Evolutionary conservation across 30 jellyfish, hydroid and myxozoan genomes (phyloP).

Genomic region (Catostylus mosaicus): DNA sequence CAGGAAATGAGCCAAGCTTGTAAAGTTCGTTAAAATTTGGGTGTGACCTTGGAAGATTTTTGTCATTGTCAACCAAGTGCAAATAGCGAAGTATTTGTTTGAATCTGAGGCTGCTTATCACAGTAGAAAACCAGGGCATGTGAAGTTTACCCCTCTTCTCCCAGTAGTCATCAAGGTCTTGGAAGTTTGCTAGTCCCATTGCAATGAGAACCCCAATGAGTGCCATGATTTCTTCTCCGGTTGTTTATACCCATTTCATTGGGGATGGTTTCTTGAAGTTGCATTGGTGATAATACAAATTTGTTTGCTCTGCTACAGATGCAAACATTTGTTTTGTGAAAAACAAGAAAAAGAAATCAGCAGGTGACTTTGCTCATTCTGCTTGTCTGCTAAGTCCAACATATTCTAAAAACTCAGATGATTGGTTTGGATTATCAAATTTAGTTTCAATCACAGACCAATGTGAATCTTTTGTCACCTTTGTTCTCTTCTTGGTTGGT

Average conservation of each 20-base stretch:
- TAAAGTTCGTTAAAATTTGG: constrained; percentile 20
- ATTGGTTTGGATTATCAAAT: constrained; percentile 25
- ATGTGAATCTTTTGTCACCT: neutral
- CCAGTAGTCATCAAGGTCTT: constrained; percentile 60
- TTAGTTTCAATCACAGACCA: neutral
- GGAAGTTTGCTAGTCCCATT: constrained; percentile 55
- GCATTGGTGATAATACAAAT: constrained; percentile 19
- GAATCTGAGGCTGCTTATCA: constrained; percentile 41
- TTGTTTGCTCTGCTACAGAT: constrained; percentile 46
- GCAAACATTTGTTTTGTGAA: constrained; percentile 10
- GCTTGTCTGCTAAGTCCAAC: constrained; percentile 2
- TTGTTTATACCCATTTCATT: constrained; percentile 40
- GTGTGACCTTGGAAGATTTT: constrained; percentile 5
- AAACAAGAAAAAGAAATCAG: constrained; percentile 15
- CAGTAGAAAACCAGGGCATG: constrained; percentile 33
- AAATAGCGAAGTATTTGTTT: constrained; percentile 30
- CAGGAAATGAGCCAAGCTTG: constrained; percentile 32
- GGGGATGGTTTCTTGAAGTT: constrained; percentile 21
- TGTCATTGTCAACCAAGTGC: constrained; percentile 40
- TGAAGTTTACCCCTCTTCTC: constrained; percentile 9
- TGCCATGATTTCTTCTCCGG: constrained; percentile 48
- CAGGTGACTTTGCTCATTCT: constrained; percentile 1
- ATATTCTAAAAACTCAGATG: neutral
- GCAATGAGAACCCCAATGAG: constrained; percentile 52
- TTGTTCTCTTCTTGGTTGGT: neutral